Percentiles rank a stretch among this genome's conserved stretches.
Conservation (phyloP, 2,888 invertebrate genomes). For the Amiota minor region DNA sequence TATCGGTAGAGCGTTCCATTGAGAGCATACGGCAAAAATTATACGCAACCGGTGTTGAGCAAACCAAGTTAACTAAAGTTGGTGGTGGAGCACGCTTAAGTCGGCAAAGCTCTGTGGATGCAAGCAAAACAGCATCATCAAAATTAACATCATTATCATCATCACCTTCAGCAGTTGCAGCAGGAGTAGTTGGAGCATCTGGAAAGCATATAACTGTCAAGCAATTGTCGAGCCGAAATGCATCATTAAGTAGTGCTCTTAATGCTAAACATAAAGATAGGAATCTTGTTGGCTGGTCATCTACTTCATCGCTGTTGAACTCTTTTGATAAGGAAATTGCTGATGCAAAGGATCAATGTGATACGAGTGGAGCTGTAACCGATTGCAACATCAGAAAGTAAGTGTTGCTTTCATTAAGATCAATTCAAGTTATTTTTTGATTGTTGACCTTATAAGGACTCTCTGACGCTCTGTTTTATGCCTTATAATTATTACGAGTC, state of each 20-base stretch:
- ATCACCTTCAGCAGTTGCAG: no score
- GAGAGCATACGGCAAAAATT: slow-evolving; percentile 61
- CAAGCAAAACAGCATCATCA: slow-evolving; percentile 8
- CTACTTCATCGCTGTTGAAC: slow-evolving; percentile 59
- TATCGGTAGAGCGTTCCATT: slow-evolving; percentile 64
- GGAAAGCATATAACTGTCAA: slow-evolving; percentile 13
- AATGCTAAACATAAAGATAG: slow-evolving; percentile 12
- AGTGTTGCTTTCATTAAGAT: no score
- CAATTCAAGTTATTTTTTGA: no score
- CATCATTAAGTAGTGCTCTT: slow-evolving; percentile 41
- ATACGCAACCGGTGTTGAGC: slow-evolving; percentile 40
- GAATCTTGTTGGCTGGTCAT: slow-evolving; percentile 57
- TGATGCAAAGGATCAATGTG: background rate
- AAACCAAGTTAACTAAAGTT: background rate
- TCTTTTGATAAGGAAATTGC: slow-evolving; percentile 41
- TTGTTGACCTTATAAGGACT: no score
- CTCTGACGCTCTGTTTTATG: no score
- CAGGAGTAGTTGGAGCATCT: background rate
- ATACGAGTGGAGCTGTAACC: slow-evolving; percentile 22
- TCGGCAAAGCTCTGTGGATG: slow-evolving; percentile 47
- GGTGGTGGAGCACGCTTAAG: slow-evolving; percentile 22
- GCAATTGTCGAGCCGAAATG: slow-evolving; percentile 37
- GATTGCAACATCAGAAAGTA: slow-evolving; percentile 41
- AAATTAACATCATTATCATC: background rate
- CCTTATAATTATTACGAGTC: no score